Conservation (phyloP, 2,797 vertebrate genomes). For the Myotis myotis region DNA sequence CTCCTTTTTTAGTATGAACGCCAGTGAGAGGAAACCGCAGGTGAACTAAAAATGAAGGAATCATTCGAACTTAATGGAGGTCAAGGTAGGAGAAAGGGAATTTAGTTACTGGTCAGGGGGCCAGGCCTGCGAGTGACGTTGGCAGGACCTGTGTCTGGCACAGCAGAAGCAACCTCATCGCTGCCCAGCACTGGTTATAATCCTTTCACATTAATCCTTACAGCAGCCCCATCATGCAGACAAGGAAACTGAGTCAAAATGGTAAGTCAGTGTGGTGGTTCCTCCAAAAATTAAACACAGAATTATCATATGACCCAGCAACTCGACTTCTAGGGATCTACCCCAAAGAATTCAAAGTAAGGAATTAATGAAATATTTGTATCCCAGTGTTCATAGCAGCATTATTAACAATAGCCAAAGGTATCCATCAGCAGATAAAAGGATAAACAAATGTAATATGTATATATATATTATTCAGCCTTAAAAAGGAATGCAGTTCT, state of each 20-base stretch:
- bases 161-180: neutral
- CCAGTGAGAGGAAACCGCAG: neutral
- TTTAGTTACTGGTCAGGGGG: no score
- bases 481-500: neutral
- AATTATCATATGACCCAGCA: no score
- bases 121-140: neutral
- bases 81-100: neutral
- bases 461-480: neutral
- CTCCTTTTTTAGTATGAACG: neutral
- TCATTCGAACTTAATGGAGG: neutral
- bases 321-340: no score
- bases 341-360: no score
- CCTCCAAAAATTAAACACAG: no score
- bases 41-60: neutral
- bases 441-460: no score
- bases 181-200: neutral
- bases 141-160: neutral
- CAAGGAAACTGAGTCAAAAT: neutral
- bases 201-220: neutral
- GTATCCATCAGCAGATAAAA: no score
- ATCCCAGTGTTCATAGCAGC: no score
- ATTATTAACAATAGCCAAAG: no score
- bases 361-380: no score
- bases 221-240: neutral
- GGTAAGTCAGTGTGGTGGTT: neutral